Evolutionary conservation across 2,797 vertebrate species (phyloP).

Genomic region (Syngnathus rostellatus): DNA sequence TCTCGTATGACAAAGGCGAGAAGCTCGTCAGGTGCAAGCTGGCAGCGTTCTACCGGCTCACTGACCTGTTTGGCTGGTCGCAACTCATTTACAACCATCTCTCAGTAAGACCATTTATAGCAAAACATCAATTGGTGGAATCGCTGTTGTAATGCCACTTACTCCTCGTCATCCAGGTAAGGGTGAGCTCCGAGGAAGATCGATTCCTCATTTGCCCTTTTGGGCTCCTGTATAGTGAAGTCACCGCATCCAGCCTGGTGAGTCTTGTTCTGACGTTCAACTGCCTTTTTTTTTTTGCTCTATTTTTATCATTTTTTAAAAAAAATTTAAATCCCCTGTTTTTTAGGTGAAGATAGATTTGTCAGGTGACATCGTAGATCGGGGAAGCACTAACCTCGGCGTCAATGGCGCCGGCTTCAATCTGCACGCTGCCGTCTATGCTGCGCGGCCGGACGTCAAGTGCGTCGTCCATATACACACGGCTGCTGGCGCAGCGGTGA

Average conservation of each 20-base stretch:
- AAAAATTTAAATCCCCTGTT: neutral
- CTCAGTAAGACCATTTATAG: conserved; percentile 74
- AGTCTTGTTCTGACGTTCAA: neutral
- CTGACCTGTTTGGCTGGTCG: conserved; percentile 95
- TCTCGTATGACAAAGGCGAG: conserved; percentile 96
- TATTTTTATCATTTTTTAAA: neutral
- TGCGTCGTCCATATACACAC: conserved; percentile 93
- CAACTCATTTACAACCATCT: conserved; percentile 99
- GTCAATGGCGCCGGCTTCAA: conserved; percentile 92
- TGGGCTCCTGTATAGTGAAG: conserved; percentile 95
- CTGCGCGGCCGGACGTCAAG: conserved; percentile 81
- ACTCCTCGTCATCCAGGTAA: conserved; percentile 67
- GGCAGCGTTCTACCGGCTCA: conserved; percentile 89
- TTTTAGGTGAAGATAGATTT: conserved; percentile 88
- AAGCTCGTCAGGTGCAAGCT: conserved; percentile 91
- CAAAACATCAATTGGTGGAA: neutral
- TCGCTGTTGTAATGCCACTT: neutral
- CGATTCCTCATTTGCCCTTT: conserved; percentile 94
- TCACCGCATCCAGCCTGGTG: conserved; percentile 95
- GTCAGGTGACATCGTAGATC: conserved; percentile 87
- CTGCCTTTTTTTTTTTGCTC: neutral
- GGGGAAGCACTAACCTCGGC: conserved; percentile 93
- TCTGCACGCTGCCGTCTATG: conserved; percentile 87
- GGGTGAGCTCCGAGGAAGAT: conserved; percentile 89
- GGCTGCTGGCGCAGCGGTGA: conserved; percentile 85